Evolutionary conservation across 2,113 vertebrate genomes (phyloP), one percentile per base, ranked within the genome.

Genomic region (Cololabis saira): DNA sequence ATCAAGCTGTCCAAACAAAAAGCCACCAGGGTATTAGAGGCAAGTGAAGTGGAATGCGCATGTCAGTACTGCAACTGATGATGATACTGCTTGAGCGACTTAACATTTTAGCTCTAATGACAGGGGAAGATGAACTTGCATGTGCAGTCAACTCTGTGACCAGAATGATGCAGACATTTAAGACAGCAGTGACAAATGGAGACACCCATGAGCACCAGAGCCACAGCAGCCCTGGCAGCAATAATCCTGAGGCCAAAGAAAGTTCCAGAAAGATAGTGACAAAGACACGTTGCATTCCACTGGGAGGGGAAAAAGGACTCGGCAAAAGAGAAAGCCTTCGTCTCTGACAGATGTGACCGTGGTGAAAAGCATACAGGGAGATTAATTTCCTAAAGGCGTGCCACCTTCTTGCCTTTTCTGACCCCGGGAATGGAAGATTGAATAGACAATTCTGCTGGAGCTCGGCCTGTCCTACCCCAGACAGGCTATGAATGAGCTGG

Each of bases 1-100:
- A 82, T 89, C 83, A 87, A 58, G 67, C 83, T 85, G 84, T 82
- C 82, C 74, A 79, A 84, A 83, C 76, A 85, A 83, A 82, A 76
- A 71, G 47, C 65, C 80, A 68, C 56, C 50, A 48, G 55, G 43
- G 76, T 59, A 67, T 67, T 67, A 67, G 76, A 82, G 56, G 66
- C 71, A 43, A 81, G 62, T 66, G 72, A 73, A 76, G 78, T 81
- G 74, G 74, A 85, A 80, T 82, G 69, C 22, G 62, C 76, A 80
- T 21, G 72, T 77, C 76, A 17, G 67, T 16, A 44, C 76, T 85
- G 78, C 83, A 86, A 90, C 79, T 82, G 86, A 91, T 87, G 84
- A 83, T 82, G 76, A 81, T 51, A 37, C 33, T 2, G 54, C 69
- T 60, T 87, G 85, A 90, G 87, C 45, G 59, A 87, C 82, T 82